These are phyloP conservation scores for Antheraea pernyi DNA, from an alignment of 1,140 invertebrate species.

Conservation along the genomic window DNA sequence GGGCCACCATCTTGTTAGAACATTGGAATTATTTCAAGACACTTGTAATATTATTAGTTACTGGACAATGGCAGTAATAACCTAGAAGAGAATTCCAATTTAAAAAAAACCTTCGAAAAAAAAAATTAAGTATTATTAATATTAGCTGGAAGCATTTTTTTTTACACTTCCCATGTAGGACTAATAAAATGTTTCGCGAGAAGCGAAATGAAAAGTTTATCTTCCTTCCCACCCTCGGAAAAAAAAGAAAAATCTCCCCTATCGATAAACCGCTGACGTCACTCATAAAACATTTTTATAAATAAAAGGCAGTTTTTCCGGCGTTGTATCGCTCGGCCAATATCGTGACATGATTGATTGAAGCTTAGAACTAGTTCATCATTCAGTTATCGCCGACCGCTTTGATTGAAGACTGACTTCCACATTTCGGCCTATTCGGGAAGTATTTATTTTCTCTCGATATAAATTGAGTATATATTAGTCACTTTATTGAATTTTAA, in stretches of 20 bases:
- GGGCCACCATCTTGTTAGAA: too few relatives aligned
- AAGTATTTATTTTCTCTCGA: not conserved
- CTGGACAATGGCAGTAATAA: too few relatives aligned
- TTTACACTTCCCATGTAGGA: not conserved
- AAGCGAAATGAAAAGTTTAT: not conserved
- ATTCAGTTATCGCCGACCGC: constrained; percentile 9
- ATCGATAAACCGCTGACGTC: constrained; percentile 2
- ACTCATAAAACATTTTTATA: constrained; percentile 5
- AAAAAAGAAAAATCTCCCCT: not conserved
- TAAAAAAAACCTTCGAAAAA: too few relatives aligned
- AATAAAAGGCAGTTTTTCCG: not conserved
- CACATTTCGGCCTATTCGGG: not conserved
- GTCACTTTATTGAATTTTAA: too few relatives aligned
- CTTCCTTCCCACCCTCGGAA: not conserved
- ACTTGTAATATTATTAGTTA: too few relatives aligned
- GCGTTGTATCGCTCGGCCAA: constrained; percentile 6
- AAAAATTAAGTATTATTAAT: too few relatives aligned
- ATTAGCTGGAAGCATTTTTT: too few relatives aligned
- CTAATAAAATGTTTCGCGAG: not conserved
- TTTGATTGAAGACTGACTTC: constrained; percentile 3
- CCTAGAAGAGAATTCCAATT: too few relatives aligned
- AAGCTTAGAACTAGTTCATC: constrained; percentile 9
- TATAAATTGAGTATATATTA: too few relatives aligned
- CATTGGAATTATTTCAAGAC: too few relatives aligned
- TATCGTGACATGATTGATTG: constrained; percentile 13